Evolutionary conservation across 35 echinoderm and acorn worm genomes (phyloP).

Genomic region (Apostichopus californicus): DNA sequence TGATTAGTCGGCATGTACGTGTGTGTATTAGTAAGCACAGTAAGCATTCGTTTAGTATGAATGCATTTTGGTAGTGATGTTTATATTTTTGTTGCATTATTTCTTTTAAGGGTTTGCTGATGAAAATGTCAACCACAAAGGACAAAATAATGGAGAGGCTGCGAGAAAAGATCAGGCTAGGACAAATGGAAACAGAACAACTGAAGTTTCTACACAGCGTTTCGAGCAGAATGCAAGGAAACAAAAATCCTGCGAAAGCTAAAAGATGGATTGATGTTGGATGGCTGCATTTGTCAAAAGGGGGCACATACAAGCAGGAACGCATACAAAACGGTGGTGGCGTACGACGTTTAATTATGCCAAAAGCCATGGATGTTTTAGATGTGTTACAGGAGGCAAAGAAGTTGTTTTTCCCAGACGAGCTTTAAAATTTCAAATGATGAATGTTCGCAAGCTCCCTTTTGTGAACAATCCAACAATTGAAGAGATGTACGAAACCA

Average conservation of each 20-base stretch:
- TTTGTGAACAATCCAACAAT: slow-evolving; percentile 1
- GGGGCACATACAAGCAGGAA: not conserved
- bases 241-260: not conserved
- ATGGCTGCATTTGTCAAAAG: slow-evolving; percentile 15
- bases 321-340: slow-evolving; percentile 5
- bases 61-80: not conserved
- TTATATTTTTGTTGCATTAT: not conserved
- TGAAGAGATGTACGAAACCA: not conserved
- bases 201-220: not conserved
- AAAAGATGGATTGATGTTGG: not conserved
- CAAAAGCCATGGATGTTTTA: not conserved
- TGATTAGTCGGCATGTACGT: too few species aligned
- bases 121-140: not conserved
- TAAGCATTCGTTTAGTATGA: too few species aligned
- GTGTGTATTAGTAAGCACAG: too few species aligned
- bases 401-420: slow-evolving; percentile 11
- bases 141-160: not conserved
- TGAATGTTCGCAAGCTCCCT: not conserved
- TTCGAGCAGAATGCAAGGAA: not conserved
- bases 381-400: not conserved
- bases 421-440: not conserved
- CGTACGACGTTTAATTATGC: not conserved
- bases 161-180: not conserved
- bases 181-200: not conserved
- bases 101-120: not conserved